These are phyloP conservation scores for Etheostoma cragini DNA, from an alignment of 2,113 vertebrate genomes.

Conservation along the genomic window DNA sequence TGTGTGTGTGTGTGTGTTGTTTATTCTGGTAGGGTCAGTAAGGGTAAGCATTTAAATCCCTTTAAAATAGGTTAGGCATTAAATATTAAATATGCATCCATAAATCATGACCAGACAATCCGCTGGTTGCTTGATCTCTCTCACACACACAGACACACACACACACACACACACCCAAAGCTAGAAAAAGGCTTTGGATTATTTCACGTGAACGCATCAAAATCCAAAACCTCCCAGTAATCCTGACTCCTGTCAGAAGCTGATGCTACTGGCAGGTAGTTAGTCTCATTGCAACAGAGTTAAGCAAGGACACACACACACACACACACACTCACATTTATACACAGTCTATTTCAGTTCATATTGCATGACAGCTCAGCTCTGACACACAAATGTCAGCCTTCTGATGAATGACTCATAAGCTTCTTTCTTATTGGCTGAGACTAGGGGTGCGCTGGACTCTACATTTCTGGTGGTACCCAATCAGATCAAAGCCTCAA, in stretches of 20 bases:
- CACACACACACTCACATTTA: conserved; percentile 6
- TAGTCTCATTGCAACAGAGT: conserved; percentile 29
- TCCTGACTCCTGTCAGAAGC: background rate
- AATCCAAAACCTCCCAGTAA: conserved; percentile 54
- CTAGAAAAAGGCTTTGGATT: conserved; percentile 15
- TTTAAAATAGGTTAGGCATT: conserved; percentile 70
- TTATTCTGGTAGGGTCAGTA: conserved; percentile 39
- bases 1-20: background rate
- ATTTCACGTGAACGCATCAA: conserved; percentile 31
- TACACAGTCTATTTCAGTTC: conserved; percentile 63
- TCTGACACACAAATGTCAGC: conserved; percentile 61
- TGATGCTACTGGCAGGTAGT: conserved; percentile 32
- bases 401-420: conserved; percentile 50
- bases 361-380: conserved; percentile 26
- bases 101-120: conserved; percentile 66
- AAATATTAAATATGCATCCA: conserved; percentile 71
- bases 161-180: background rate
- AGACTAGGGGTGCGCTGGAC: background rate
- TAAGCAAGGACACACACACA: conserved; percentile 34
- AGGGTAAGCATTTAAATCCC: conserved; percentile 30
- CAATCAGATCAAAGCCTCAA: conserved; percentile 32
- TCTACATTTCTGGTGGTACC: conserved; percentile 9
- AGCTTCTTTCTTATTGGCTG: conserved; percentile 24
- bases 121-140: background rate
- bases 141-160: conserved; percentile 28